These are phyloP conservation scores for Agonopterix subpropinquella DNA, from an alignment of 2,888 invertebrate species.

Conservation along the genomic window DNA sequence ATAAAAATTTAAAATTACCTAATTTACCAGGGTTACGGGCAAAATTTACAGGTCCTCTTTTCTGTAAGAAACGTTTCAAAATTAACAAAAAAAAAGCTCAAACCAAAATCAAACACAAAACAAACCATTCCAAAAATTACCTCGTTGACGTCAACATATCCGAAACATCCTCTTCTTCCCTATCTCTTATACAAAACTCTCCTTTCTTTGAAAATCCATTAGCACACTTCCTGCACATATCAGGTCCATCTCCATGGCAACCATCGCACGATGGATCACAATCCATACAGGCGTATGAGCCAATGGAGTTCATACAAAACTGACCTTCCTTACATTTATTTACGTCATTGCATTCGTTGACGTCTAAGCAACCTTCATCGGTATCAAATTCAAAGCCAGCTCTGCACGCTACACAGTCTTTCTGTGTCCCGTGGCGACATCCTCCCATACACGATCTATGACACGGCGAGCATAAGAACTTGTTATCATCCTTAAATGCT, in stretches of 20 bases:
- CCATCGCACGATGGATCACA: constrained; percentile 91
- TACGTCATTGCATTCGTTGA: constrained; percentile 86
- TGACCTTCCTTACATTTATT: constrained; percentile 78
- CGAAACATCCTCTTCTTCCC: constrained; percentile 45
- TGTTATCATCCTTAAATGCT: constrained; percentile 83
- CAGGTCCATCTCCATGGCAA: constrained; percentile 93
- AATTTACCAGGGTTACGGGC: constrained; percentile 13
- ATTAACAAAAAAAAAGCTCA: constrained; percentile 6
- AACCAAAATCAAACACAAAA: constrained; percentile 1
- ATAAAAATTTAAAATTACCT: constrained; percentile 4
- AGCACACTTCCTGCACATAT: constrained; percentile 91
- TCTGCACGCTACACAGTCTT: constrained; percentile 76
- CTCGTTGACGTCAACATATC: constrained; percentile 50
- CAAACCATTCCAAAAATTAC: constrained; percentile 24
- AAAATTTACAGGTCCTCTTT: constrained; percentile 50
- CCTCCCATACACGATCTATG: constrained; percentile 85
- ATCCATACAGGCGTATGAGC: constrained; percentile 85
- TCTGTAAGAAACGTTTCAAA: constrained; percentile 46
- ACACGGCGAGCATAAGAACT: constrained; percentile 85
- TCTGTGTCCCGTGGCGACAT: constrained; percentile 84
- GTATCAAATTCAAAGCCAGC: constrained; percentile 84
- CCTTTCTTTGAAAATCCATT: constrained; percentile 82
- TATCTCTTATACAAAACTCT: constrained; percentile 85
- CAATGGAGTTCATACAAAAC: constrained; percentile 93
- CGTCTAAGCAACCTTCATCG: constrained; percentile 87